Conservation (phyloP, 2,797 vertebrate genomes). For the Myotis findleyi region DNA sequence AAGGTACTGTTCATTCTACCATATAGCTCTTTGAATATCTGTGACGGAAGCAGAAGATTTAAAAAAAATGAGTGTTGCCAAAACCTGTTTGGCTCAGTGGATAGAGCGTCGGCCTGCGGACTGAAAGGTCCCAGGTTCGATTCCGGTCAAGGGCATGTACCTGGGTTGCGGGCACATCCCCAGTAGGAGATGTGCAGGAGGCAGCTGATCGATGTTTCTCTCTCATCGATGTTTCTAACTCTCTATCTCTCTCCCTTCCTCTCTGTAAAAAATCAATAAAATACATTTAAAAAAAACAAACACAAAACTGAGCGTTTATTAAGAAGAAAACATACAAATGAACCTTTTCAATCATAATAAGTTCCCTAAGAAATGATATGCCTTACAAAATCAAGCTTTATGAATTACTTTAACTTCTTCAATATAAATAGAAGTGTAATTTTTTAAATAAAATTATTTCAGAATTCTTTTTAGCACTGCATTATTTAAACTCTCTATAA, state of each 20-base stretch:
- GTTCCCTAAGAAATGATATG: neutral
- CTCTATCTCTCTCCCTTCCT: too few relatives aligned
- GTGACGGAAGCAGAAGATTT: neutral
- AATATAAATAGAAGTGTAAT: neutral
- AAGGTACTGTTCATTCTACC: neutral
- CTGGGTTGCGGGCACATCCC: too few relatives aligned
- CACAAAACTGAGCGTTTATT: neutral
- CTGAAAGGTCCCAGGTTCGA: too few relatives aligned
- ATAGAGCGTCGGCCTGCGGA: too few relatives aligned
- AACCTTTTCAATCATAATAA: slow-evolving; percentile 5
- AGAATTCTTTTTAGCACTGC: neutral
- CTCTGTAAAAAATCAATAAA: too few relatives aligned
- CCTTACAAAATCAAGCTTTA: neutral
- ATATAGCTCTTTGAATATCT: slow-evolving; percentile 34
- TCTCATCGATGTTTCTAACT: too few relatives aligned
- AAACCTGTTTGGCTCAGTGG: too few relatives aligned
- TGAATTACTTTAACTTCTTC: neutral
- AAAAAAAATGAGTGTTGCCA: neutral
- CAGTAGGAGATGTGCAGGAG: too few relatives aligned
- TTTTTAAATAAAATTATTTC: slow-evolving; percentile 41
- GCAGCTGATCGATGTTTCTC: too few relatives aligned
- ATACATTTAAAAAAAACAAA: too few relatives aligned
- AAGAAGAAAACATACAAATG: slow-evolving; percentile 24
- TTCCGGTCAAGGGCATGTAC: too few relatives aligned
- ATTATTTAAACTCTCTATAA: slow-evolving; percentile 14